phyloP scores from a whole-genome alignment of 2,888 invertebrate species.

The Lasius fuliginosus region DNA sequence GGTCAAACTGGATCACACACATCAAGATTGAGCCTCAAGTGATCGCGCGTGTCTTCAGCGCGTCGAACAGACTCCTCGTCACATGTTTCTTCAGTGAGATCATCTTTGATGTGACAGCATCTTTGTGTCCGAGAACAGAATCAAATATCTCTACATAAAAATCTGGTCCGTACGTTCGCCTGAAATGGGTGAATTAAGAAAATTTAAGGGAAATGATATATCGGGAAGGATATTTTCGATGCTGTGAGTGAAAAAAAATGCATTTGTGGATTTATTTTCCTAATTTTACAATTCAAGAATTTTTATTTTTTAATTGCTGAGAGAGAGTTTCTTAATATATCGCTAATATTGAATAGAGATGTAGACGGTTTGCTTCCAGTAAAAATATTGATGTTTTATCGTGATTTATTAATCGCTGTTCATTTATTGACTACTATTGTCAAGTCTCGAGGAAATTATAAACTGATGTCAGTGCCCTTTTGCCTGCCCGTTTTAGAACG shows the following conservation, averaged over 20 bases:
- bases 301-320: neutral
- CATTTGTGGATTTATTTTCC: neutral
- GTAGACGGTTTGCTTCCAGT: neutral
- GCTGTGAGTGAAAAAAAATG: neutral
- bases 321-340: neutral
- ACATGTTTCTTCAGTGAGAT: constrained; percentile 90
- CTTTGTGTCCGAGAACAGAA: constrained; percentile 77
- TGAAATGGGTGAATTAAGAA: neutral
- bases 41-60: constrained; percentile 87
- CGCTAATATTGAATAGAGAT: neutral
- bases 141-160: neutral
- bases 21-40: constrained; percentile 88
- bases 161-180: neutral
- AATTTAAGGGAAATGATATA: neutral
- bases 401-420: neutral
- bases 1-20: constrained; percentile 90
- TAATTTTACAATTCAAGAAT: neutral
- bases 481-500: neutral
- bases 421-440: neutral
- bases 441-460: neutral
- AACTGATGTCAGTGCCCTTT: neutral
- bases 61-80: constrained; percentile 83
- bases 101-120: constrained; percentile 80
- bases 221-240: neutral
- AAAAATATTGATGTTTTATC: neutral